These are phyloP conservation scores for Drosophila melanogaster DNA, from an alignment of 1,140 invertebrate species.

Conservation along the genomic window DNA sequence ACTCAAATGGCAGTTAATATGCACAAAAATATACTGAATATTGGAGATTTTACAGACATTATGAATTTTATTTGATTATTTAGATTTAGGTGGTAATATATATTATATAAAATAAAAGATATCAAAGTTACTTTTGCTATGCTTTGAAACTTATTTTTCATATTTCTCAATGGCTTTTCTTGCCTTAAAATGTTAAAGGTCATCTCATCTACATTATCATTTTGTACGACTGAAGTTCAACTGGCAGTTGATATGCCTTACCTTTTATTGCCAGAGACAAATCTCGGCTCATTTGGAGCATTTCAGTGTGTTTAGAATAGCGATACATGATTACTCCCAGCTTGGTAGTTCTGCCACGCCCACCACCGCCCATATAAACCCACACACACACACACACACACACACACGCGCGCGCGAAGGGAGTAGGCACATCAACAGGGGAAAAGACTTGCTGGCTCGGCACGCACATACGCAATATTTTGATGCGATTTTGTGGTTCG, in stretches of 20 bases:
- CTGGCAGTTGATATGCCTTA: not conserved
- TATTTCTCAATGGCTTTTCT: too few species aligned
- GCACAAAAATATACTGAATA: not conserved
- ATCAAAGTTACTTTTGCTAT: not conserved
- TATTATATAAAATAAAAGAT: not conserved
- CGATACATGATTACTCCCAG: conserved; percentile 42
- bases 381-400: conserved; percentile 11
- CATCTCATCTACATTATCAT: too few species aligned
- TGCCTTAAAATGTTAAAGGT: too few species aligned
- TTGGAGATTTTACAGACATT: not conserved
- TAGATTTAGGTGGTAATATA: not conserved
- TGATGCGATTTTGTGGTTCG: conserved; percentile 71
- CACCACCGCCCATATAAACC: conserved; percentile 16
- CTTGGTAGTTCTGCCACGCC: conserved; percentile 39
- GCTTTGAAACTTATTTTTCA: too few species aligned
- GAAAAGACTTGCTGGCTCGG: conserved; percentile 36
- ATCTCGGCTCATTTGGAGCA: conserved; percentile 37
- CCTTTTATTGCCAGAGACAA: conserved; percentile 15
- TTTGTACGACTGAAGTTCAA: too few species aligned
- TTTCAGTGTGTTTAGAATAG: conserved; percentile 39
- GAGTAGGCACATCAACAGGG: conserved; percentile 16
- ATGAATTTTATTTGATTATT: not conserved
- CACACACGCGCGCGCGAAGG: conserved; percentile 1
- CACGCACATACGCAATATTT: conserved; percentile 76
- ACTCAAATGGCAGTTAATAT: conserved; percentile 21